Evolutionary conservation across 2,113 vertebrate genomes (phyloP).

Genomic region (Plecturocebus donacophilus): DNA sequence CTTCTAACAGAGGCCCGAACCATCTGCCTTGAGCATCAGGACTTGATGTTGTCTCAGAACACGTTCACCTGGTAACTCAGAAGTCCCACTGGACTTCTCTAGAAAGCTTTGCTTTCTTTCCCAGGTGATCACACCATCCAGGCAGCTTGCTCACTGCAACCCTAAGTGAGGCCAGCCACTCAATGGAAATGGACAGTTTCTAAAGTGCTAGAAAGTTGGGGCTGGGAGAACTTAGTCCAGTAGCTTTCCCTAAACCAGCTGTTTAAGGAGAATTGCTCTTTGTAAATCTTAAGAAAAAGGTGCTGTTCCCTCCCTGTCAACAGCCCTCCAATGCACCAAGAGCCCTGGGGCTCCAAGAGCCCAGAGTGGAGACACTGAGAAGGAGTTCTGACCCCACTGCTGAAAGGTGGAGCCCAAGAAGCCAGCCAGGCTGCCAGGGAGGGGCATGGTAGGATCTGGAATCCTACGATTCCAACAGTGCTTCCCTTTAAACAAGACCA

Average conservation of each 20-base stretch:
- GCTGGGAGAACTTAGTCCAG: background rate
- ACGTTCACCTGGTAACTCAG: accelerated
- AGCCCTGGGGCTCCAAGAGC: background rate
- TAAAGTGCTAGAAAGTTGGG: no score
- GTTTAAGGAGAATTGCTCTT: background rate
- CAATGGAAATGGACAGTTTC: accelerated
- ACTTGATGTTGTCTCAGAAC: background rate
- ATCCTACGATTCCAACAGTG: accelerated
- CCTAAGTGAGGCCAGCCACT: background rate
- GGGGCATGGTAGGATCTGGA: background rate
- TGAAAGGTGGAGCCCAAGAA: background rate
- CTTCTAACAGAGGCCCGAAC: accelerated
- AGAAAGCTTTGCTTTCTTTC: accelerated
- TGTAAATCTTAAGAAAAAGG: background rate
- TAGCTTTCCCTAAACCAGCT: background rate
- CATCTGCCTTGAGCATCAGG: background rate
- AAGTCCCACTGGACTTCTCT: background rate
- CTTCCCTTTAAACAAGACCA: background rate
- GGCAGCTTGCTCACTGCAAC: accelerated
- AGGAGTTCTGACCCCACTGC: accelerated
- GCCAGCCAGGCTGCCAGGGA: background rate
- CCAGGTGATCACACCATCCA: accelerated
- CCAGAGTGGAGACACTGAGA: background rate
- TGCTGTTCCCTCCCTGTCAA: background rate
- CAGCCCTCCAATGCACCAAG: background rate